Evolutionary conservation across 2,797 vertebrate genomes (phyloP).

Genomic region (Eupleurogrammus muticus): DNA sequence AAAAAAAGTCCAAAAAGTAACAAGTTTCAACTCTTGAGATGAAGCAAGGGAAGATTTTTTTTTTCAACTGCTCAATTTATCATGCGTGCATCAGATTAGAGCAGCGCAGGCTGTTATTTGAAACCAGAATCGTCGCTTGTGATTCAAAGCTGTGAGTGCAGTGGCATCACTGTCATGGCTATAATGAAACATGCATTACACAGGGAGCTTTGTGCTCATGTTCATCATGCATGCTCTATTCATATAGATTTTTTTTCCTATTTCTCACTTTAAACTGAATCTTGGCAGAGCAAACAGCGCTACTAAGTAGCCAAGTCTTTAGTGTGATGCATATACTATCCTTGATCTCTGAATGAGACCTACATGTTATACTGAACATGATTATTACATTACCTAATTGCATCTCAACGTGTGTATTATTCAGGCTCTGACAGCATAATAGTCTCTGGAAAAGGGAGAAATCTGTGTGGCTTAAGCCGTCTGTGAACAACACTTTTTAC

Average conservation of each 20-base stretch:
- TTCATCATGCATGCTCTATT: background rate
- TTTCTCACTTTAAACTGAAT: constrained; percentile 22
- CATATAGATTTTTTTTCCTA: background rate
- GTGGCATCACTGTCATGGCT: background rate
- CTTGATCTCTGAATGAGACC: constrained; percentile 46
- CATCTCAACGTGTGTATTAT: constrained; percentile 69
- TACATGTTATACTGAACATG: constrained; percentile 59
- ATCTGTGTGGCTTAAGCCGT: constrained; percentile 44
- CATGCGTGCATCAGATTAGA: background rate
- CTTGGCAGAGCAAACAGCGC: constrained; percentile 30
- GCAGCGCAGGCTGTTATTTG: background rate
- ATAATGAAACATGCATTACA: background rate
- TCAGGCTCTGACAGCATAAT: constrained; percentile 59
- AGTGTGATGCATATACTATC: constrained; percentile 9
- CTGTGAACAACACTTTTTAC: constrained; percentile 43
- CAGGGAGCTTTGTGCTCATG: background rate
- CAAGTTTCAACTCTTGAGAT: background rate
- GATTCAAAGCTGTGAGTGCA: background rate
- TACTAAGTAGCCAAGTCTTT: constrained; percentile 7
- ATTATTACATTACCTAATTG: constrained; percentile 75
- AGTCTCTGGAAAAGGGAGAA: constrained; percentile 55
- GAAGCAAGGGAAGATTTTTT: background rate
- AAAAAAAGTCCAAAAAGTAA: constrained; percentile 3
- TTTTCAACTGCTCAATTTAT: background rate
- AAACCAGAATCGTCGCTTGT: background rate